Conservation (phyloP, 2,797 vertebrate species). For the Benthosema pterotum region DNA sequence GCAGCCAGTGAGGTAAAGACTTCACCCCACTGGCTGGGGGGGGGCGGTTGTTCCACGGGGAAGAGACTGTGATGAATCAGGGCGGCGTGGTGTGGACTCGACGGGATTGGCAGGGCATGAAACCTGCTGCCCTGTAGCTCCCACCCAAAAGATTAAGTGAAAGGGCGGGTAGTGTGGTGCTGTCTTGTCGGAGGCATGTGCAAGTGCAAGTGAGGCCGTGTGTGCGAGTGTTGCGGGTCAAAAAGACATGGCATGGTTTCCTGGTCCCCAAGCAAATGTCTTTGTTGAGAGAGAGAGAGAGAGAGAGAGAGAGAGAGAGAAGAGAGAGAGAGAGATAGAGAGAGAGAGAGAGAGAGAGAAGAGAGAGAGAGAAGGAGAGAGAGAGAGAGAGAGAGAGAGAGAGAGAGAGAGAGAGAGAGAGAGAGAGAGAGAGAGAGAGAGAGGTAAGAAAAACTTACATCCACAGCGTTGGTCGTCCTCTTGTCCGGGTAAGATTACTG, state of each 20-base stretch:
- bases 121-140: background rate
- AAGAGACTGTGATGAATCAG: constrained; percentile 4
- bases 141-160: background rate
- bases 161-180: background rate
- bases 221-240: background rate
- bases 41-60: too few species aligned
- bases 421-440: background rate
- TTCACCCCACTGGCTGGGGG: background rate
- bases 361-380: too few species aligned
- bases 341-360: too few species aligned
- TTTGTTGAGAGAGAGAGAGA: background rate
- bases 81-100: constrained; percentile 1
- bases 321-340: too few species aligned
- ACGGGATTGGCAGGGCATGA: constrained; percentile 5
- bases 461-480: constrained; percentile 85
- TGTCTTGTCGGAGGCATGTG: background rate
- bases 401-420: constrained; percentile 9
- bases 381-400: too few species aligned
- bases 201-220: background rate
- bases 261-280: background rate
- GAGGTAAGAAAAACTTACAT: constrained; percentile 75
- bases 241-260: too few species aligned
- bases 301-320: background rate
- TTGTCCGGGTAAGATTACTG: constrained; percentile 89
- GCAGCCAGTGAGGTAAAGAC: background rate